Evolutionary conservation across 2,888 invertebrate genomes (phyloP).

Genomic region (Notodonta ziczac): DNA sequence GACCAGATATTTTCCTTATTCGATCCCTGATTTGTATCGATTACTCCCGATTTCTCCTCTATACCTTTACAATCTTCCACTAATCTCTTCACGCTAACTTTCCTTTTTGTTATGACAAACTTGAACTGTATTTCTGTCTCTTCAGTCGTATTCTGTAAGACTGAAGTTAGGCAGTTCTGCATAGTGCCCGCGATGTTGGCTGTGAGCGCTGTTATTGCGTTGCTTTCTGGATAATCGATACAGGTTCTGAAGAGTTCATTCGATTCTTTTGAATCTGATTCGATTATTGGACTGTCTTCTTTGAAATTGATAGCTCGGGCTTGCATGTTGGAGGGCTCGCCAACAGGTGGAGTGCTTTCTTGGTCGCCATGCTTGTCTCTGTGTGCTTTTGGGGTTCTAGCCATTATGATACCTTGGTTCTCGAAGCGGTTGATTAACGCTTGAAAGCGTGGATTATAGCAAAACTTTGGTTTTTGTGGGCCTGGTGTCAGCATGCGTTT

Average conservation of each 20-base stretch:
- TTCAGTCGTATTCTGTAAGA: conserved; percentile 65
- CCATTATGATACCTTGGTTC: conserved; percentile 59
- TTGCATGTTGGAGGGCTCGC: conserved; percentile 60
- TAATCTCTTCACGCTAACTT: conserved; percentile 65
- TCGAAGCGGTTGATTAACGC: conserved; percentile 77
- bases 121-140: conserved; percentile 80
- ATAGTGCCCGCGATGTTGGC: conserved; percentile 72
- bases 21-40: conserved; percentile 45
- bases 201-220: conserved; percentile 67
- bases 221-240: conserved; percentile 59
- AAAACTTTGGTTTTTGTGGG: conserved; percentile 65
- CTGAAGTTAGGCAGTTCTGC: conserved; percentile 69
- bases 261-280: conserved; percentile 63
- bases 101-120: conserved; percentile 76
- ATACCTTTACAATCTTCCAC: conserved; percentile 46
- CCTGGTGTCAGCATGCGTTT: conserved; percentile 79
- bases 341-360: conserved; percentile 68
- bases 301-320: conserved; percentile 79
- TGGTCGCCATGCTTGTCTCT: conserved; percentile 50
- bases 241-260: conserved; percentile 74
- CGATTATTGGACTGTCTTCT: conserved; percentile 70
- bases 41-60: conserved; percentile 50
- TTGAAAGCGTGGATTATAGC: conserved; percentile 74
- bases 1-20: conserved; percentile 78
- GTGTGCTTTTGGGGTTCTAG: conserved; percentile 62